Evolutionary conservation across 2,113 vertebrate species (phyloP).

Genomic region (Hucho hucho): DNA sequence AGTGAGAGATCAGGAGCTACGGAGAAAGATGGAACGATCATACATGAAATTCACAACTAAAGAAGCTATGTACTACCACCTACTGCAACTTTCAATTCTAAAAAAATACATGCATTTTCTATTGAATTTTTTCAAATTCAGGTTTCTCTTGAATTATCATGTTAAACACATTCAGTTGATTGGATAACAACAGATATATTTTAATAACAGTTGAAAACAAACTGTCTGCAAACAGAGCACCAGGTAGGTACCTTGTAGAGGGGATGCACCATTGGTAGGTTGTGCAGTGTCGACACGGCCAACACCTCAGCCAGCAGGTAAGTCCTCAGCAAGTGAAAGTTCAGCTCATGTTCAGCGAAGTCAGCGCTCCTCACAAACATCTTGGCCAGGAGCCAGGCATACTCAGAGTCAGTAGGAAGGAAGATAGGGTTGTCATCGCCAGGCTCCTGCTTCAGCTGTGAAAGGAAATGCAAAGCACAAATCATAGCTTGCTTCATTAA

Average conservation of each 20-base stretch:
- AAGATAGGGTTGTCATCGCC: constrained; percentile 47
- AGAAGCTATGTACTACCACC: too few relatives aligned
- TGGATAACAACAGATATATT: neutral
- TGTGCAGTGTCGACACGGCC: constrained; percentile 53
- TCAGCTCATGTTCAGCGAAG: constrained; percentile 62
- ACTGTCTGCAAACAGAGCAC: too few relatives aligned
- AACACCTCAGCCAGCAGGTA: constrained; percentile 65
- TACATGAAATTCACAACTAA: too few relatives aligned
- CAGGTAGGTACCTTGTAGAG: constrained; percentile 59
- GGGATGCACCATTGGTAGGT: constrained; percentile 60
- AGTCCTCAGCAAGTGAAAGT: constrained; percentile 60
- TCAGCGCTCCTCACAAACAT: constrained; percentile 64
- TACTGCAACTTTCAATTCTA: too few relatives aligned
- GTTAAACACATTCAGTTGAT: neutral
- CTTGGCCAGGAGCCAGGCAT: constrained; percentile 69
- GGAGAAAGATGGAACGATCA: too few relatives aligned
- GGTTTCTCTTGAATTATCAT: neutral
- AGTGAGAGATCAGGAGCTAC: constrained; percentile 63
- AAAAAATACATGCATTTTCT: too few relatives aligned
- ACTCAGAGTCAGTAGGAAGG: constrained; percentile 60
- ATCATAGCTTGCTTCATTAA: too few relatives aligned
- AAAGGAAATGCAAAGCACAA: neutral
- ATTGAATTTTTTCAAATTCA: too few relatives aligned
- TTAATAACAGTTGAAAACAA: neutral
- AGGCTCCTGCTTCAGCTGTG: constrained; percentile 32